These are phyloP conservation scores for Drosophila chauvacae DNA, from an alignment of 1,140 invertebrate genomes.

Conservation along the genomic window DNA sequence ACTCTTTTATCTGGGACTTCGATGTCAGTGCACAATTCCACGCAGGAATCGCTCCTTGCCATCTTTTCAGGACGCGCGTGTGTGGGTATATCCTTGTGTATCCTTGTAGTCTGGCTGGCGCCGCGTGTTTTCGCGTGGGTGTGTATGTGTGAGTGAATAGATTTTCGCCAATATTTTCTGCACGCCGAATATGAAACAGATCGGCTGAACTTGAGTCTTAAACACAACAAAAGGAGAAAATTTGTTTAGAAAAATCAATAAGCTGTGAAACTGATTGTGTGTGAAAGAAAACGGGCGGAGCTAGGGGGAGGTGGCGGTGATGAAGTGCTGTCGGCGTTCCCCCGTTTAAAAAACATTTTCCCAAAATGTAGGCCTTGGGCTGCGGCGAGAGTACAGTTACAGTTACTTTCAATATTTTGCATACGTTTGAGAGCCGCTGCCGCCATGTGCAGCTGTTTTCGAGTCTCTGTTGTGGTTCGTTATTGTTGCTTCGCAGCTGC, in stretches of 20 bases:
- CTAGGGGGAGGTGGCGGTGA: conserved; percentile 1
- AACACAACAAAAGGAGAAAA: conserved; percentile 22
- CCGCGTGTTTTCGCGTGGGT: conserved; percentile 72
- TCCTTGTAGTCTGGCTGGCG: conserved; percentile 77
- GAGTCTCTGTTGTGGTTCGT: conserved; percentile 59
- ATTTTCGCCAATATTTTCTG: conserved; percentile 33
- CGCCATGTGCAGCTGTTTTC: conserved; percentile 70
- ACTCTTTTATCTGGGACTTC: background rate
- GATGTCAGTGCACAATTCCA: conserved; percentile 1
- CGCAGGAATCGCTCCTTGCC: background rate
- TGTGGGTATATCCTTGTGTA: conserved; percentile 56
- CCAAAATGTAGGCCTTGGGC: background rate
- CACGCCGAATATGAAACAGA: conserved; percentile 8
- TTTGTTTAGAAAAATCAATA: conserved; percentile 70
- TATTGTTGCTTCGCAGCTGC: conserved; percentile 70
- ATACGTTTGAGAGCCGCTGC: conserved; percentile 57
- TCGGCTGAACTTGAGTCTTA: conserved; percentile 4
- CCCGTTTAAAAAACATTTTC: conserved; percentile 1
- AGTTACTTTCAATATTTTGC: conserved; percentile 25
- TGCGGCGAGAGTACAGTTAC: conserved; percentile 48
- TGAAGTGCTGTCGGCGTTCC: background rate
- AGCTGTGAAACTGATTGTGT: conserved; percentile 15
- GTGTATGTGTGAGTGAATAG: conserved; percentile 31
- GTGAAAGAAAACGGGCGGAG: conserved; percentile 1
- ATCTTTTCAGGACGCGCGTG: conserved; percentile 23